Evolutionary conservation across 2,888 invertebrate species (phyloP).

Genomic region (Drosophila anceps): DNA sequence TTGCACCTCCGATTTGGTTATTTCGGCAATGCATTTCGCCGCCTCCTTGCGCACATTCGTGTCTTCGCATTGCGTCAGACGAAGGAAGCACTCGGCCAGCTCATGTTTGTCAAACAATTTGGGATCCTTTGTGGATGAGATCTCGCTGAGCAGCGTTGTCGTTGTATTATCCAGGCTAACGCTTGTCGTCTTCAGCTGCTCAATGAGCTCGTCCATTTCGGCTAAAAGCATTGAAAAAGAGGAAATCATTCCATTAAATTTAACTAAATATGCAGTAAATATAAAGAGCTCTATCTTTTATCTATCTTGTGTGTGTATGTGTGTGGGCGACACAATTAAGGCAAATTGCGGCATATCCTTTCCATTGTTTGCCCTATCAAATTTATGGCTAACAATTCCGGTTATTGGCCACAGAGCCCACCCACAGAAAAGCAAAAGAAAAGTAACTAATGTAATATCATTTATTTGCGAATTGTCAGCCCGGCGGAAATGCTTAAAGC

Average conservation of each 20-base stretch:
- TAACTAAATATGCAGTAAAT: conserved; percentile 3
- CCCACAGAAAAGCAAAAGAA: conserved; percentile 6
- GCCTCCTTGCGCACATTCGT: conserved; percentile 87
- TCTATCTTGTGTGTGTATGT: conserved; percentile 30
- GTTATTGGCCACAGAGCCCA: conserved; percentile 20
- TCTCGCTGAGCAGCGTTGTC: conserved; percentile 80
- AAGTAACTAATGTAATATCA: conserved; percentile 27
- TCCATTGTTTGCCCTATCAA: conserved; percentile 37
- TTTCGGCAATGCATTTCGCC: conserved; percentile 92
- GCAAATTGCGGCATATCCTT: conserved; percentile 44
- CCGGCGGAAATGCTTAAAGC: conserved; percentile 53
- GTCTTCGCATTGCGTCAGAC: conserved; percentile 83
- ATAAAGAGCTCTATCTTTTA: conserved; percentile 5
- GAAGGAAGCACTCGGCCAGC: conserved; percentile 82
- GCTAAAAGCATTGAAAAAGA: conserved; percentile 54
- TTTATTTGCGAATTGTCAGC: conserved; percentile 51
- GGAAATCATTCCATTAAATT: conserved; percentile 15
- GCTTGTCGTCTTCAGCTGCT: conserved; percentile 82
- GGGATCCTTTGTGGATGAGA: conserved; percentile 84
- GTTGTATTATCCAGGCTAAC: conserved; percentile 74
- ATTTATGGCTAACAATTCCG: conserved; percentile 53
- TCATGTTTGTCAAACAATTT: conserved; percentile 84
- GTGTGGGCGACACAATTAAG: conserved; percentile 24
- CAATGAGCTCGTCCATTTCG: conserved; percentile 85
- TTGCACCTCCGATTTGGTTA: conserved; percentile 91